A percentile compares a stretch with the other conserved stretches of the same genome.
Evolutionary conservation across 2,113 vertebrate genomes (phyloP).

Genomic region (Plecotus auritus): DNA sequence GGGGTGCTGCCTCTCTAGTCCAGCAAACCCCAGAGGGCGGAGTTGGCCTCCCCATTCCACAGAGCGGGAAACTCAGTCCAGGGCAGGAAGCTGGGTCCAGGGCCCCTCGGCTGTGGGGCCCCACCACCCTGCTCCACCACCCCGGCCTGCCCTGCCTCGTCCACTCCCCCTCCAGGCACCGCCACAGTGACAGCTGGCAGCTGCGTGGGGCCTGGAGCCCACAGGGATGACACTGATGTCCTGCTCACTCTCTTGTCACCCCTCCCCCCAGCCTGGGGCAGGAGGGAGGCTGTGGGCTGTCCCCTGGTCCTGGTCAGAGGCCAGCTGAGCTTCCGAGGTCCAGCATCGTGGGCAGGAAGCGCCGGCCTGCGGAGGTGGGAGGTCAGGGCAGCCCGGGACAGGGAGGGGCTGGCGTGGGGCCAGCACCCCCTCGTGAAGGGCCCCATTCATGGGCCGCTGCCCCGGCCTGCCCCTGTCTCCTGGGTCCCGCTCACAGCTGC

Average conservation of each 20-base stretch:
- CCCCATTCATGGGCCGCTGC: background rate
- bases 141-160: background rate
- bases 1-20: background rate
- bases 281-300: background rate
- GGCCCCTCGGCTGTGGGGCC: background rate
- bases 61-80: background rate
- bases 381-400: background rate
- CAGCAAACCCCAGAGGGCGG: accelerated
- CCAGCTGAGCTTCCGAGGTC: background rate
- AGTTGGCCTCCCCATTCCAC: accelerated
- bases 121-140: accelerated
- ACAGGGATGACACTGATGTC: background rate
- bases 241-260: background rate
- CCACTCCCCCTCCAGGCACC: accelerated
- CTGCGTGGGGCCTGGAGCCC: background rate
- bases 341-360: background rate
- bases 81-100: background rate
- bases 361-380: background rate
- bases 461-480: background rate
- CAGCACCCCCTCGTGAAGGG: background rate
- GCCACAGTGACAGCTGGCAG: accelerated
- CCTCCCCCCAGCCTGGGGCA: background rate
- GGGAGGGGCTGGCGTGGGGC: background rate
- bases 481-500: background rate
- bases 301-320: background rate